Base-by-base conservation (phyloP, 2,797 vertebrate genomes). In the Hirundo rustica region DNA sequence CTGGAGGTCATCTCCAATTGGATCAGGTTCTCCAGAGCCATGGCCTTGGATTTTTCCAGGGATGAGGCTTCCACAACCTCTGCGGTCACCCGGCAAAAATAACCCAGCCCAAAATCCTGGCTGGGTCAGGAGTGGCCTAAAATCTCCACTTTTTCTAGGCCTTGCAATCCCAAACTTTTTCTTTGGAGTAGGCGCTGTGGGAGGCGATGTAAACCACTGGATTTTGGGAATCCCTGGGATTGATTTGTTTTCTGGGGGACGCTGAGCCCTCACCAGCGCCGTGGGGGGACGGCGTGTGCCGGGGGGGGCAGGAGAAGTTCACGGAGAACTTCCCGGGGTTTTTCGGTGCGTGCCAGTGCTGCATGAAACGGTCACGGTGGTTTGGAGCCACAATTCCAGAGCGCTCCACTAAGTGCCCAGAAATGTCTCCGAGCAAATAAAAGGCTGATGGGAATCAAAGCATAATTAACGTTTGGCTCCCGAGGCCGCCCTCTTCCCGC, bases 401-500 rank as follows among this genome's bases (percentile, higher is more conserved):
- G 85, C 7, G 51, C 66, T 79, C 88, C 29, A 26, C 85, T 81
- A 73, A 97, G 89, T 88, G 71, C 94, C 82, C 81, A 54, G 61
- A 94, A 94, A 94, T 40, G 87, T 93, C 93, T 86, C 53, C 4
- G 34, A 91, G 94, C 82, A 96, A 94, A 85, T 81, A 75, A 78
- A 60, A 53, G 1, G 20, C 84, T 85, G 85, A 61, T 95, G 78
- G 94, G 84, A 94, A 94, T 92, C 87, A 86, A 93, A 95, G 86
- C 57, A 5, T 65, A 91, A 88, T 76, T 44, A 80, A 66, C 66
- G 12, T 76, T 94, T 94, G 85, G 88, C 89, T 77, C 55, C 84
- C 44, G 8, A 47, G 80, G 84, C 85, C 55, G 61, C 58, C 72
- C 66, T 68, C 74, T 91, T 88, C 77, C 95, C 92, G 94, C 47